Conservation (phyloP, 2,797 vertebrate genomes). For the Pipistrellus pipistrellus region DNA sequence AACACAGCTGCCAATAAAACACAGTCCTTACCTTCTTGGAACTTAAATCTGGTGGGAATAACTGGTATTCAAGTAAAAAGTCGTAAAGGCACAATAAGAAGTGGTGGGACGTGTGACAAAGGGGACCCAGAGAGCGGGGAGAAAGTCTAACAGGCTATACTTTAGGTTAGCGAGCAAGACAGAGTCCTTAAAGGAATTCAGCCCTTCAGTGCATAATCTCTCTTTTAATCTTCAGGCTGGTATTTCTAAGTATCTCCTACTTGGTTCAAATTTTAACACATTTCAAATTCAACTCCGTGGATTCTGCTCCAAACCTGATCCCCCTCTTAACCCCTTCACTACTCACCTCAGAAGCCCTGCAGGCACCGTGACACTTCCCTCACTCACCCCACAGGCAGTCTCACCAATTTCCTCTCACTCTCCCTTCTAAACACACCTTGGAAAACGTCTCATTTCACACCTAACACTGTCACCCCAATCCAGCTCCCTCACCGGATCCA, state of each 20-base stretch:
- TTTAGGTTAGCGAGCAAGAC: background rate
- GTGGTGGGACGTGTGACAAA: background rate
- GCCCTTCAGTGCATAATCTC: background rate
- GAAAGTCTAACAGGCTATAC: background rate
- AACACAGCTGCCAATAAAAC: background rate
- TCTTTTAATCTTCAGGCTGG: background rate
- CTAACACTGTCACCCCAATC: background rate
- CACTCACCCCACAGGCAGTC: background rate
- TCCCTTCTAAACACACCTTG: background rate
- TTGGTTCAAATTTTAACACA: background rate
- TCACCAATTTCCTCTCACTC: background rate
- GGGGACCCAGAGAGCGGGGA: background rate
- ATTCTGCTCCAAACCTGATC: background rate
- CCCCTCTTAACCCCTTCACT: background rate
- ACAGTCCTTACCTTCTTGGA: background rate
- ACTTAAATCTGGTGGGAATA: slow-evolving; percentile 5
- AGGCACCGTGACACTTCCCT: background rate
- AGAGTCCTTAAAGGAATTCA: background rate
- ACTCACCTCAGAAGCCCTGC: background rate
- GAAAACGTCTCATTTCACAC: background rate
- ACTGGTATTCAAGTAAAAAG: background rate
- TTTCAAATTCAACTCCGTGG: background rate
- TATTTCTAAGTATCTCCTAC: background rate
- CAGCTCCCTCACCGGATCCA: background rate
- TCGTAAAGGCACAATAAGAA: slow-evolving; percentile 4